phyloP scores from a whole-genome alignment of 2,797 vertebrate species.

The Periparus ater region DNA sequence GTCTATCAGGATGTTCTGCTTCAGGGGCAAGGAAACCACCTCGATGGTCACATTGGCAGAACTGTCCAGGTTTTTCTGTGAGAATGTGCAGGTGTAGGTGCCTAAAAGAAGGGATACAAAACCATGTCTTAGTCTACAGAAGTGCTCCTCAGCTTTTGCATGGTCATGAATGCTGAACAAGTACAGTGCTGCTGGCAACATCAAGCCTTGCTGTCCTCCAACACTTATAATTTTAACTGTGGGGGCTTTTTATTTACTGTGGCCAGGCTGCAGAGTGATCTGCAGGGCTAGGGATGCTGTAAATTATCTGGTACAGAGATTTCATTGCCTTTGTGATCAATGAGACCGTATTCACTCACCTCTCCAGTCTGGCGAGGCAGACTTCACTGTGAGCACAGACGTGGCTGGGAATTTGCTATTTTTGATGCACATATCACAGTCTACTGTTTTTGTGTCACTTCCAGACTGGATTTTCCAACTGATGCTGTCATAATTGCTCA shows the following conservation, averaged over 20 bases:
- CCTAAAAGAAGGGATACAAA: conserved; percentile 58
- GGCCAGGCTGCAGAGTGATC: not conserved
- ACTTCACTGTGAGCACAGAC: conserved; percentile 59
- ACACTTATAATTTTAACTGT: not conserved
- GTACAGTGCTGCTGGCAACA: not conserved
- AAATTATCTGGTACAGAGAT: not conserved
- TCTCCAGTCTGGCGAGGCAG: conserved; percentile 52
- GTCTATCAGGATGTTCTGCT: conserved; percentile 60
- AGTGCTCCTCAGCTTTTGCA: not conserved
- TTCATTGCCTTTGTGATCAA: not conserved
- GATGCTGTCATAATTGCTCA: conserved; percentile 62
- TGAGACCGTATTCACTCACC: conserved; percentile 60
- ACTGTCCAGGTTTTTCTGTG: conserved; percentile 40
- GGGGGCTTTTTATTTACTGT: not conserved
- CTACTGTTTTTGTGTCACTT: not conserved
- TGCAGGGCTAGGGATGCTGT: not conserved
- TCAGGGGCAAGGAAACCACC: conserved; percentile 58
- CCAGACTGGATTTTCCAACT: conserved; percentile 72
- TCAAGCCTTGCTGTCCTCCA: not conserved
- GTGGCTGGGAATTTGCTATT: not conserved
- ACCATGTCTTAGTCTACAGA: not conserved
- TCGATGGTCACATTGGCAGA: conserved; percentile 34
- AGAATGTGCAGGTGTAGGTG: conserved; percentile 72
- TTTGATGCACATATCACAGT: not conserved
- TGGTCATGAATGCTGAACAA: not conserved